Base-by-base conservation (phyloP, 2,797 vertebrate species). In the Paramormyrops hopkinsi region DNA sequence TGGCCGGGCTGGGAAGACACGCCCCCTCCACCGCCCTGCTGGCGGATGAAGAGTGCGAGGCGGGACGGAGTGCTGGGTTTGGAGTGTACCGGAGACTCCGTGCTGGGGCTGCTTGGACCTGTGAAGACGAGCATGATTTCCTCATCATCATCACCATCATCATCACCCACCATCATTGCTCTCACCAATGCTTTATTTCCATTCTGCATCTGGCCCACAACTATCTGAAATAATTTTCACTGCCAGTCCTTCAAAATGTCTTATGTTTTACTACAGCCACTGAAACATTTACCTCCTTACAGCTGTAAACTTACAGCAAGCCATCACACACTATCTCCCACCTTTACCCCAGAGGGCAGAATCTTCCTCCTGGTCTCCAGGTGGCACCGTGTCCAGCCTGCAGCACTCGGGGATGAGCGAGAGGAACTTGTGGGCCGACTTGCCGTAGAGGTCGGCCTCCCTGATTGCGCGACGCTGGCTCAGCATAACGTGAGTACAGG, bases 401-500 rank as follows among this genome's bases (percentile, higher is more conserved):
- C 98, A 99, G 95, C 98, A 99, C 89, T 96, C 96, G 0, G 98
- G 98, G 94, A 98, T 97, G 86, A 99, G 96, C 0, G 98, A 98
- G 91, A 99, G 96, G 94, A 99, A 99, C 94, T 98, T 98, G 92
- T 97, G 96, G 0, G 98, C 98, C 0, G 97, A 97, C 93, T 96
- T 97, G 41, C 98, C 97, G 0, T 99, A 99, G 4, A 99, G 93
- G 94, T 99, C 98, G 0, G 97, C 94, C 93, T 99, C 98, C 92
- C 96, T 95, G 89, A 99, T 97, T 0, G 98, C 98, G 0, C 98
- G 96, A 53, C 97, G 96, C 95, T 99, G 98, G 95, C 98, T 99
- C 94, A 99, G 94, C 98, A 99, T 99, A 85, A 99, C 97, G 0
- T 99, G 98, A 90, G 97, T 98, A 93, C 98, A 99, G 25, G 98